A percentile compares a stretch with the other conserved stretches of the same genome.
Conservation (phyloP, 64 coral and sea anemone genomes). For the Orbicella faveolata region DNA sequence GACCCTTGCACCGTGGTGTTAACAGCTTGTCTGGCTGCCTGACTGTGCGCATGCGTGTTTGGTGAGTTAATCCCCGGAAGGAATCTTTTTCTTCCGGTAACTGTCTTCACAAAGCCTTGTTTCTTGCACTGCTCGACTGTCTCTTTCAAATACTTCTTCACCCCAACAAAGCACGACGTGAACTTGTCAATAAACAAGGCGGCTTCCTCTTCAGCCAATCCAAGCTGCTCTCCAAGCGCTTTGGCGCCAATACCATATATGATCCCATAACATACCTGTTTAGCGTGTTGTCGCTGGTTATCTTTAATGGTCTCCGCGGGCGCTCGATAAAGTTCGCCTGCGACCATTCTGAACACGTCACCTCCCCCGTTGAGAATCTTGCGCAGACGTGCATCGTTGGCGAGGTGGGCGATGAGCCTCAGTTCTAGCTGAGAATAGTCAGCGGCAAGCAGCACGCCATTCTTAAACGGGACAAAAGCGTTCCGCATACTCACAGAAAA, state of each 20-base stretch:
- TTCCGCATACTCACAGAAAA: constrained; percentile 96
- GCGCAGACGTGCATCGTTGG: constrained; percentile 72
- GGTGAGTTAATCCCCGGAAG: constrained; percentile 77
- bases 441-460: constrained; percentile 86
- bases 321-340: constrained; percentile 69
- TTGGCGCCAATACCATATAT: constrained; percentile 96
- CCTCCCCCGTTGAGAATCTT: constrained; percentile 82
- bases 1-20: constrained; percentile 97
- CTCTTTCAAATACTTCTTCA: constrained; percentile 80
- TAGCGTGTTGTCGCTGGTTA: constrained; percentile 87
- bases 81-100: constrained; percentile 74
- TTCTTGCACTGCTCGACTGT: constrained; percentile 86
- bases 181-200: constrained; percentile 86
- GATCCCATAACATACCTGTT: constrained; percentile 96
- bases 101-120: constrained; percentile 79
- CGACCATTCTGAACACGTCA: constrained; percentile 97
- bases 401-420: constrained; percentile 93
- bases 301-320: constrained; percentile 60
- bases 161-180: constrained; percentile 73
- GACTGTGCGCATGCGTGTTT: constrained; percentile 81
- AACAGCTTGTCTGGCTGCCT: constrained; percentile 91
- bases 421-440: constrained; percentile 99
- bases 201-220: constrained; percentile 77
- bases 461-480: constrained; percentile 83
- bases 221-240: constrained; percentile 86